phyloP scores from a whole-genome alignment of 1,140 invertebrate genomes.

The Dreissena rostriformis region DNA sequence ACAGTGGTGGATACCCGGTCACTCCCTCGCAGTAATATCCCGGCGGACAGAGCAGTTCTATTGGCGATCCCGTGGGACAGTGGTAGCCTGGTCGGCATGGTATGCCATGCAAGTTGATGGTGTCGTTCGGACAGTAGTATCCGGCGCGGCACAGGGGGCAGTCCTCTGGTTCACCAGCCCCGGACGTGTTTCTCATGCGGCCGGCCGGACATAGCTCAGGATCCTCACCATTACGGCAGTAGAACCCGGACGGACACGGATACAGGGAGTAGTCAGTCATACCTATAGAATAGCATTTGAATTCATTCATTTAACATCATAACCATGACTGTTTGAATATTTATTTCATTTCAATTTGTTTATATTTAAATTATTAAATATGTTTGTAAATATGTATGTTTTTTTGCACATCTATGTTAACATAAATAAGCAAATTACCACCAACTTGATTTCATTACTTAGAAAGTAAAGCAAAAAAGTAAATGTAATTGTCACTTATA shows the following conservation, averaged over 20 bases:
- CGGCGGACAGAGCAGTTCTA: conserved; percentile 71
- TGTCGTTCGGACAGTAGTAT: conserved; percentile 79
- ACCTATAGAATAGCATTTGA: conserved; percentile 54
- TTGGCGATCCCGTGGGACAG: conserved; percentile 71
- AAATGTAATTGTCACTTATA: background rate
- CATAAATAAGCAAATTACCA: too few species aligned
- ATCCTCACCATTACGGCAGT: conserved; percentile 71
- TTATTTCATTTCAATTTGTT: too few species aligned
- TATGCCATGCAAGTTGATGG: conserved; percentile 76
- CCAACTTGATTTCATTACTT: too few species aligned
- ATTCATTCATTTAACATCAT: too few species aligned
- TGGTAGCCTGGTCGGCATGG: conserved; percentile 75
- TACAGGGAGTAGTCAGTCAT: conserved; percentile 70
- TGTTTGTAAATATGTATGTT: too few species aligned
- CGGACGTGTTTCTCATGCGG: conserved; percentile 70
- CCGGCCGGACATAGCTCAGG: conserved; percentile 78
- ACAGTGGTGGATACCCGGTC: conserved; percentile 72
- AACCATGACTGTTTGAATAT: too few species aligned
- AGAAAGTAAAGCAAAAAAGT: too few species aligned
- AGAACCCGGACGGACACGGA: conserved; percentile 75
- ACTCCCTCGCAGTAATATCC: conserved; percentile 73
- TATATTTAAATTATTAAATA: too few species aligned
- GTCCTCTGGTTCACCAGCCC: conserved; percentile 66
- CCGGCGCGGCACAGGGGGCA: conserved; percentile 75
- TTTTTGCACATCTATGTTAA: too few species aligned